Evolutionary conservation across 2,113 vertebrate species (phyloP).

Genomic region (Chloropsis hardwickii): DNA sequence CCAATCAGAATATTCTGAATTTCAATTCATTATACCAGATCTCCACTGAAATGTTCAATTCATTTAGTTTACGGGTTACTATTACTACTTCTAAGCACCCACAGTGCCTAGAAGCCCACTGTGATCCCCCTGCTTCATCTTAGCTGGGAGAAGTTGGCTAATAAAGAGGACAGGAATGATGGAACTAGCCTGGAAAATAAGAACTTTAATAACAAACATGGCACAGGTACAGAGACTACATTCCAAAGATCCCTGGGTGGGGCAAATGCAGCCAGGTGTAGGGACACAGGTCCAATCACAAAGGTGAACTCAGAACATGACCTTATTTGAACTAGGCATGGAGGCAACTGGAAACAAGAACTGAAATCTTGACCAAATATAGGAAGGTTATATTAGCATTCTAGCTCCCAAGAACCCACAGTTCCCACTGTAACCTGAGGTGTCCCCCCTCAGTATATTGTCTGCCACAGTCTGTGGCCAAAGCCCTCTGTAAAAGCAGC

Average conservation of each 20-base stretch:
- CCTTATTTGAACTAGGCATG: not conserved
- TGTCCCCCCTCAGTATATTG: not conserved
- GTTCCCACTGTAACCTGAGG: not conserved
- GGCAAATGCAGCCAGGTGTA: not conserved
- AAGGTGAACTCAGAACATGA: not conserved
- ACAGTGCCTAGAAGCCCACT: not conserved
- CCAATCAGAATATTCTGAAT: conserved; percentile 11
- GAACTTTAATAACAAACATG: not conserved
- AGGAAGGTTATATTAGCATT: not conserved
- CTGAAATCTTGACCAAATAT: not conserved
- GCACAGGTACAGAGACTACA: not conserved
- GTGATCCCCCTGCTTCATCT: not conserved
- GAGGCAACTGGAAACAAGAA: not conserved
- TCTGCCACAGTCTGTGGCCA: not conserved
- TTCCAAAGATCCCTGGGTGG: not conserved
- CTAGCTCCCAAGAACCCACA: not conserved
- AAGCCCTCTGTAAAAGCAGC: not conserved
- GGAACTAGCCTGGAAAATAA: not conserved
- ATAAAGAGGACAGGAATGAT: not conserved
- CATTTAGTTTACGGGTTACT: conserved; percentile 1
- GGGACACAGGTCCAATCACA: not conserved
- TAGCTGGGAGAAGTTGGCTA: not conserved
- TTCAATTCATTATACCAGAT: conserved; percentile 33
- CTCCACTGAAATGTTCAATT: conserved; percentile 2
- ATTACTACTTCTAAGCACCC: not conserved